Evolutionary conservation across 2,888 invertebrate species (phyloP), one percentile per base, ranked within the genome.

Genomic region (Plutella xylostella): DNA sequence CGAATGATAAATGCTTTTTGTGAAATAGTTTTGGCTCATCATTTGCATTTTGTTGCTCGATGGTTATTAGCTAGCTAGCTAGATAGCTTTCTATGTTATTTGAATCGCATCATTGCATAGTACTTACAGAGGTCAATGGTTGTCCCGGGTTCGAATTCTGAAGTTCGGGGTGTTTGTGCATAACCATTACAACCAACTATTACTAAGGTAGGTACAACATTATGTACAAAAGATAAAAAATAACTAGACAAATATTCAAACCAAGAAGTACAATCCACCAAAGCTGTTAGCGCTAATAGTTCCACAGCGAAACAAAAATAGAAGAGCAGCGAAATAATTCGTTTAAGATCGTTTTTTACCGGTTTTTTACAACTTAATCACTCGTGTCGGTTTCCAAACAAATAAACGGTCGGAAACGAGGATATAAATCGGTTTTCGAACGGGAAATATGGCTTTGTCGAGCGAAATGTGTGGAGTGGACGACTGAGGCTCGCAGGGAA

Each of bases 361-460:
- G 38, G 39, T 43, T 46, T 50, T 48, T 52, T 45, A 41, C 12
- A 31, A 42, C 33, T 41, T 44, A 35, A 17, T 45, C 43, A 30
- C 33, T 46, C 41, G 45, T 40, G 19, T 37, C 43, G 20, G 31
- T 21, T 39, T 37, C 45, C 35, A 41, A 41, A 39, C 41, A 47
- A 50, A 48, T 48, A 49, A 52, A 50, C 48, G 50, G 45, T 45
- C 43, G 44, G 46, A 48, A 46, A 34, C 48, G 45, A 18, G 35
- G 46, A 50, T 44, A 49, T 45, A 50, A 52, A 52, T 52, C 49
- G 50, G 48, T 48, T 52, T n/a, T 45, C 38, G 35, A 30, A 41
- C 48, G 42, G 18, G 20, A 52, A 49, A 52, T 50, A 52, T 48
- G 48, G 45, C 42, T 42, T 42, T 42, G 30, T 28, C 11, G n/a